Evolutionary conservation across 2,888 invertebrate genomes (phyloP).

Genomic region (Melikaiella ostensackeni): DNA sequence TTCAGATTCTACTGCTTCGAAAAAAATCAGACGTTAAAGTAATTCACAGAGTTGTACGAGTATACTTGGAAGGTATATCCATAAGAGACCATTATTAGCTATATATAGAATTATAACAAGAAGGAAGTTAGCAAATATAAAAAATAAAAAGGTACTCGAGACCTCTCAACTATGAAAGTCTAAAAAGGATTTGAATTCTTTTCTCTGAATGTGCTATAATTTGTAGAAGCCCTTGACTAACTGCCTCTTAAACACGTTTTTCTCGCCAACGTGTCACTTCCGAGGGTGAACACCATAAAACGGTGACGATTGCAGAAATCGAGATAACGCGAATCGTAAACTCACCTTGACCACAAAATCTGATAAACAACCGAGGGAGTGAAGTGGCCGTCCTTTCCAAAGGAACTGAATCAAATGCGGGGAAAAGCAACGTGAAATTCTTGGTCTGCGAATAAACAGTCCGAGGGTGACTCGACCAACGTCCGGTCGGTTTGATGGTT

Average conservation of each 20-base stretch:
- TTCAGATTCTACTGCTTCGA: slow-evolving; percentile 12
- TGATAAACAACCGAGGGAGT: slow-evolving; percentile 17
- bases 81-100: too few relatives aligned
- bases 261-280: slow-evolving; percentile 16
- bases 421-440: neutral
- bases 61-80: neutral
- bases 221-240: neutral
- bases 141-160: neutral
- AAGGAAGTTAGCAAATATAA: neutral
- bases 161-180: neutral
- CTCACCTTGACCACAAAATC: slow-evolving; percentile 42
- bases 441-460: slow-evolving; percentile 45
- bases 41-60: neutral
- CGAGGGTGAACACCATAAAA: slow-evolving; percentile 3
- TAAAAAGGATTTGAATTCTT: neutral
- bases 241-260: slow-evolving; percentile 24
- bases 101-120: too few relatives aligned
- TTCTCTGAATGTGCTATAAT: slow-evolving; percentile 5
- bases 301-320: slow-evolving; percentile 20
- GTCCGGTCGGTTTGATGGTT: slow-evolving; percentile 47
- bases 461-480: slow-evolving; percentile 41
- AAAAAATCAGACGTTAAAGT: slow-evolving; percentile 11
- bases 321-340: slow-evolving; percentile 37
- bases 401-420: slow-evolving; percentile 34
- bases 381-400: slow-evolving; percentile 1